Base-by-base conservation (phyloP, 2,797 vertebrate species). In the Neopelma chrysocephalum region DNA sequence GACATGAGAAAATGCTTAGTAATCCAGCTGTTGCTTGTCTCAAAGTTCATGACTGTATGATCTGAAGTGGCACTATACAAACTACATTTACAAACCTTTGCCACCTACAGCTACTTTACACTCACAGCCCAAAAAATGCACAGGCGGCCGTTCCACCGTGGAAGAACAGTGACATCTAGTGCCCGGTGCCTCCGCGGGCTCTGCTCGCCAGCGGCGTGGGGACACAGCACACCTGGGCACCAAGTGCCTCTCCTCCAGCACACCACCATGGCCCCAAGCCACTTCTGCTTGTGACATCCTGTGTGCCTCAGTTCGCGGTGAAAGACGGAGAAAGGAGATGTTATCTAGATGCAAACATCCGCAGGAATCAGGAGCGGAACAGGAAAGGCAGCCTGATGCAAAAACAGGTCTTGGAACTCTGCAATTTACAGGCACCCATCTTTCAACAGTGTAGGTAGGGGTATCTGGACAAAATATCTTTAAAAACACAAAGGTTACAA, bases 141-240 rank as follows among this genome's bases (percentile, higher is more conserved):
- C 72, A 0, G 38, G 87, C 20, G 7, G 95, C n/a, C 5, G 87
- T 72, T 20, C 18, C 69, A 26, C n/a, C 25, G 75, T 75, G 53
- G 96, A 96, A 87, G 82, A 92, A 93, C 93, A 97, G 95, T 97
- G 97, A 96, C 97, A 98, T 76, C 98, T 98, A 96, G 97, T 69
- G 97, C 96, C 84, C 94, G 78, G 85, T 1, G 56, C 51, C 83
- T 50, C 22, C 6, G 38, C 23, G 16, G 65, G 73, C 80, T 12
- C 51, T 2, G 22, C 66, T 7, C 21, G 12, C 83, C 95, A 92
- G 88, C 78, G 87, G 83, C 7, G 4, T 0, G 2, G 47, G 40
- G 18, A 48, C 47, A 11, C 57, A 0, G 12, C 79, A 69, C 89
- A 91, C 34, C 90, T 91, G 92, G 94, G 38, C 42, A 21, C 73